phyloP scores from a whole-genome alignment of 2,888 invertebrate species.

The Nineta flava region DNA sequence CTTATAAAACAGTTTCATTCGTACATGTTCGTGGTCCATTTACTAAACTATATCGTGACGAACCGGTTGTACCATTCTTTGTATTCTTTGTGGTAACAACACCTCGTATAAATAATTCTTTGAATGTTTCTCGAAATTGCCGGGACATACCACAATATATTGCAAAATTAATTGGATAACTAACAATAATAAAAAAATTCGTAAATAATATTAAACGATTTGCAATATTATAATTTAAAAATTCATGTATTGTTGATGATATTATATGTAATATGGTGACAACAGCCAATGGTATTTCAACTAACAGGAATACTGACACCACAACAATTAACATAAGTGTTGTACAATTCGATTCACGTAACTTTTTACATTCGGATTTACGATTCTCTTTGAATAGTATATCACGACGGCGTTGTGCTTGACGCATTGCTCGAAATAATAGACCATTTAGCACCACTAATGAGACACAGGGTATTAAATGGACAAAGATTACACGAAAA shows the following conservation, averaged over 20 bases:
- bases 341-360: slow-evolving; percentile 69
- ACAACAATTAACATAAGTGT: slow-evolving; percentile 79
- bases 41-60: slow-evolving; percentile 64
- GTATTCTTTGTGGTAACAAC: slow-evolving; percentile 40
- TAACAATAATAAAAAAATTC: slow-evolving; percentile 81
- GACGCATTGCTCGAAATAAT: slow-evolving; percentile 69
- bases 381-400: slow-evolving; percentile 62
- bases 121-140: slow-evolving; percentile 87
- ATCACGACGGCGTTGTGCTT: slow-evolving; percentile 46
- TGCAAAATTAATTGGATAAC: slow-evolving; percentile 87
- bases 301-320: slow-evolving; percentile 66
- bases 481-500: slow-evolving; percentile 83
- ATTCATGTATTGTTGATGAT: slow-evolving; percentile 52
- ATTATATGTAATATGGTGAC: slow-evolving; percentile 73
- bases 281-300: slow-evolving; percentile 71
- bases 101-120: slow-evolving; percentile 55
- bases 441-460: slow-evolving; percentile 78
- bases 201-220: slow-evolving; percentile 66
- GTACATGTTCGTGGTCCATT: slow-evolving; percentile 72
- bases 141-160: slow-evolving; percentile 94
- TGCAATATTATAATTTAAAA: slow-evolving; percentile 61
- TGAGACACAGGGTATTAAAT: slow-evolving; percentile 75
- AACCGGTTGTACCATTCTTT: slow-evolving; percentile 40
- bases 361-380: slow-evolving; percentile 62
- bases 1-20: slow-evolving; percentile 67